Percentiles rank a stretch among this genome's conserved stretches.
Evolutionary conservation across 2,888 invertebrate species (phyloP).

Genomic region (Brachypalpus laphriformis): DNA sequence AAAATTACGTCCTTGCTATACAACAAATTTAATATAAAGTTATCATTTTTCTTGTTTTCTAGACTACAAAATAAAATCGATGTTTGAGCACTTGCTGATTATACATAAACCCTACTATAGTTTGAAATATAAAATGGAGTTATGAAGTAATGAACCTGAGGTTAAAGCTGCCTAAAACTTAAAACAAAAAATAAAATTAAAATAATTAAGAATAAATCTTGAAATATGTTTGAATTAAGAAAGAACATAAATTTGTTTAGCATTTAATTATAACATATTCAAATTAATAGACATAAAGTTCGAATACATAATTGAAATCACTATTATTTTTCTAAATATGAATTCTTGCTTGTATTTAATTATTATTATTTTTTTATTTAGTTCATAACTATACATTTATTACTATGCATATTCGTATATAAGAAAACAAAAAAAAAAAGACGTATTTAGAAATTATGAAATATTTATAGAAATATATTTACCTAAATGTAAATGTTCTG

Average conservation of each 20-base stretch:
- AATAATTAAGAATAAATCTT: slow-evolving; percentile 12
- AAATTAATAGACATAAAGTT: slow-evolving; percentile 28
- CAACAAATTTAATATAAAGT: neutral
- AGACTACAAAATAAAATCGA: slow-evolving; percentile 36
- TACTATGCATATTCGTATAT: slow-evolving; percentile 56
- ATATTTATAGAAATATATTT: slow-evolving; percentile 69
- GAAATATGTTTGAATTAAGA: slow-evolving; percentile 22
- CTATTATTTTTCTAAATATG: slow-evolving; percentile 56
- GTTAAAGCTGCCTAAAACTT: slow-evolving; percentile 75
- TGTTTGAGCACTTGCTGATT: slow-evolving; percentile 48
- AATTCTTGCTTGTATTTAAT: slow-evolving; percentile 42
- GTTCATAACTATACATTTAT: slow-evolving; percentile 27
- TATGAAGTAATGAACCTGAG: slow-evolving; percentile 66
- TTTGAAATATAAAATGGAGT: slow-evolving; percentile 15
- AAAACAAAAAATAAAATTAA: slow-evolving; percentile 24
- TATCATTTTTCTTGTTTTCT: neutral
- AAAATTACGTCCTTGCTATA: neutral
- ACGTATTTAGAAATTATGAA: slow-evolving; percentile 70
- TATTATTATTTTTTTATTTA: slow-evolving; percentile 43
- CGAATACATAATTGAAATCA: slow-evolving; percentile 23
- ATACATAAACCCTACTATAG: slow-evolving; percentile 14
- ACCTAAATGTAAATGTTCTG: slow-evolving; percentile 74
- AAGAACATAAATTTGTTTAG: slow-evolving; percentile 20
- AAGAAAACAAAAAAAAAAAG: slow-evolving; percentile 52
- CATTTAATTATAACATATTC: slow-evolving; percentile 40